A percentile compares a stretch with the other conserved stretches of the same genome.
Evolutionary conservation across 2,888 invertebrate species (phyloP).

Genomic region (Pilophorus perplexus): DNA sequence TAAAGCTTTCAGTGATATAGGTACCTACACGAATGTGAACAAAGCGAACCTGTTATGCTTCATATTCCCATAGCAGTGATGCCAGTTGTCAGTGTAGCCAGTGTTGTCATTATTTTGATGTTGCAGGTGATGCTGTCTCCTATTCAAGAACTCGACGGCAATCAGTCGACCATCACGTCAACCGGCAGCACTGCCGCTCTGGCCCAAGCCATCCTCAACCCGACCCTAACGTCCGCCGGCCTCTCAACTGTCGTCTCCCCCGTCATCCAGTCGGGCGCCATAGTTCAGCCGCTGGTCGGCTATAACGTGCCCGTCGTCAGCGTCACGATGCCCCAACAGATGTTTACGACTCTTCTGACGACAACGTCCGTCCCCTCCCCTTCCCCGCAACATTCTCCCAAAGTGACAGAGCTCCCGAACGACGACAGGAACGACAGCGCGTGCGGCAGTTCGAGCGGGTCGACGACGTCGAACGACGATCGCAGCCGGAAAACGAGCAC

Average conservation of each 20-base stretch:
- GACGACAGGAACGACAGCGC: conserved; percentile 52
- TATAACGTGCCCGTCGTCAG: conserved; percentile 39
- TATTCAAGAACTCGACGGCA: conserved; percentile 78
- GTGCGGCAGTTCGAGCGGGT: conserved; percentile 52
- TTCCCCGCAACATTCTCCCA: conserved; percentile 51
- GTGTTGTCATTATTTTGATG: too few relatives aligned
- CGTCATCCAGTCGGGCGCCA: conserved; percentile 57
- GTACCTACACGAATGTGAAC: too few relatives aligned
- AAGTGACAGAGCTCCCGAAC: conserved; percentile 50
- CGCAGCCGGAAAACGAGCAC: conserved; percentile 56
- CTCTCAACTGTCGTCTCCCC: conserved; percentile 48
- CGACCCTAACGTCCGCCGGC: conserved; percentile 58
- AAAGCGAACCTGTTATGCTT: too few relatives aligned
- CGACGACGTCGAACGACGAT: conserved; percentile 51
- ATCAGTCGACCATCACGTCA: conserved; percentile 47
- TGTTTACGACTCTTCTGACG: conserved; percentile 49
- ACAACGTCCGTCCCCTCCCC: conserved; percentile 53
- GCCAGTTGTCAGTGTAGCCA: too few relatives aligned
- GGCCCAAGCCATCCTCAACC: conserved; percentile 73
- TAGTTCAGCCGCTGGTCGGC: conserved; percentile 29
- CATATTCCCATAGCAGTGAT: too few relatives aligned
- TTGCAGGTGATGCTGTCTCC: conserved; percentile 78
- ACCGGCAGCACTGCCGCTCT: conserved; percentile 63
- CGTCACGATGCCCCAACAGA: conserved; percentile 55
- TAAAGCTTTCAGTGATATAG: too few relatives aligned